Percentiles rank a stretch among this genome's conserved stretches.
Conservation (phyloP, 2,797 vertebrate species). For the Helarctos malayanus region DNA sequence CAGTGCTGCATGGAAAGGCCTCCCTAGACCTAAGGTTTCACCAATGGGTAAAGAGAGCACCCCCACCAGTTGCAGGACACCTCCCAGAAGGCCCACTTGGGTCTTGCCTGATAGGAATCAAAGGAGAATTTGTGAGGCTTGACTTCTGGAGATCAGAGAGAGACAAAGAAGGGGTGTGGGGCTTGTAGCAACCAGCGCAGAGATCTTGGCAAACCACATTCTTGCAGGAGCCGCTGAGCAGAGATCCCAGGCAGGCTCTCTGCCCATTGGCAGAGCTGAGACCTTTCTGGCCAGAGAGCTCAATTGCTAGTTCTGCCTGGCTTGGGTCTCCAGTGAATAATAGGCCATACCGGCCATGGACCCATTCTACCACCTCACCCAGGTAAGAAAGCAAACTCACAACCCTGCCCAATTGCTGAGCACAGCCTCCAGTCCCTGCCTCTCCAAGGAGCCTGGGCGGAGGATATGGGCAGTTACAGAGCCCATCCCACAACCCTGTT, state of each 20-base stretch:
- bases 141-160: neutral
- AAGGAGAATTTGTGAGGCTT: neutral
- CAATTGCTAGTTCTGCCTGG: neutral
- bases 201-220: neutral
- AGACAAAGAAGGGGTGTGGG: neutral
- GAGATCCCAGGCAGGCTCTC: neutral
- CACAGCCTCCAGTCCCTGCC: neutral
- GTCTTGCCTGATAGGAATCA: neutral
- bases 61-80: neutral
- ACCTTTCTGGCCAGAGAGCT: neutral
- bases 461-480: neutral
- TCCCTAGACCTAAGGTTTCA: too few species aligned
- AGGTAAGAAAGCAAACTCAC: neutral
- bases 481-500: neutral
- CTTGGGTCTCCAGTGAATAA: neutral
- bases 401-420: neutral
- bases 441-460: neutral
- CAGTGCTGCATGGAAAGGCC: neutral
- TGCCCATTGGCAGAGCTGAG: neutral
- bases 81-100: neutral
- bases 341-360: neutral
- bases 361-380: neutral
- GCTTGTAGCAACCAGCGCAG: neutral
- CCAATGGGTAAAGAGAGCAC: neutral
- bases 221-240: neutral